These are phyloP conservation scores for Murina feae DNA, from an alignment of 2,113 vertebrate genomes.

Conservation along the genomic window DNA sequence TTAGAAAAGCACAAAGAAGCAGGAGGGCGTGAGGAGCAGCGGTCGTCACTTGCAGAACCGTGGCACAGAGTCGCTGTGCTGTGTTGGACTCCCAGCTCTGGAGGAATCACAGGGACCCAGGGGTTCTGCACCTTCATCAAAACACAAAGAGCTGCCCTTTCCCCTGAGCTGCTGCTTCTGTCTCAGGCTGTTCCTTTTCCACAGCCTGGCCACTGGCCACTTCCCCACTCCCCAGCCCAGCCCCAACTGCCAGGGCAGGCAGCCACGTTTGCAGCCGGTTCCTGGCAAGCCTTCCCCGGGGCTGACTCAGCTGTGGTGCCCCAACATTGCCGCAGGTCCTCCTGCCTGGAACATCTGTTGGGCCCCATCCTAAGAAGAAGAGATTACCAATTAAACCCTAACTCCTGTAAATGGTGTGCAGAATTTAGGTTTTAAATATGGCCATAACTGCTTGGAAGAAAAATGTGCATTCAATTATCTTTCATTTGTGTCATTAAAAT, in stretches of 20 bases:
- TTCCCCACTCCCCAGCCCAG: background rate
- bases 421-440: conserved; percentile 27
- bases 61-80: background rate
- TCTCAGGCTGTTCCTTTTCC: background rate
- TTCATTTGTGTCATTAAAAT: conserved; percentile 37
- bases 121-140: background rate
- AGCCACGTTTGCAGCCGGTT: background rate
- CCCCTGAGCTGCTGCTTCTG: background rate
- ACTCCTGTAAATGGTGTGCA: background rate
- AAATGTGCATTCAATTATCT: conserved; percentile 41
- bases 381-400: background rate
- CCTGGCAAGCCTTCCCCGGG: background rate
- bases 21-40: background rate
- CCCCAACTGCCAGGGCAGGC: background rate
- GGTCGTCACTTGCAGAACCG: too few relatives aligned
- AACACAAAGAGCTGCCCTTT: background rate
- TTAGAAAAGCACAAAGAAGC: background rate
- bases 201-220: background rate
- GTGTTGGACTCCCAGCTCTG: background rate
- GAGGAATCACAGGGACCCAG: background rate
- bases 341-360: background rate
- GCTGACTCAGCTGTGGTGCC: conserved; percentile 36
- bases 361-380: background rate
- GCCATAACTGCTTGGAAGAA: background rate
- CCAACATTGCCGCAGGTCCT: background rate